Conservation (phyloP, 2,888 invertebrate genomes). For the Agonopterix arenella region DNA sequence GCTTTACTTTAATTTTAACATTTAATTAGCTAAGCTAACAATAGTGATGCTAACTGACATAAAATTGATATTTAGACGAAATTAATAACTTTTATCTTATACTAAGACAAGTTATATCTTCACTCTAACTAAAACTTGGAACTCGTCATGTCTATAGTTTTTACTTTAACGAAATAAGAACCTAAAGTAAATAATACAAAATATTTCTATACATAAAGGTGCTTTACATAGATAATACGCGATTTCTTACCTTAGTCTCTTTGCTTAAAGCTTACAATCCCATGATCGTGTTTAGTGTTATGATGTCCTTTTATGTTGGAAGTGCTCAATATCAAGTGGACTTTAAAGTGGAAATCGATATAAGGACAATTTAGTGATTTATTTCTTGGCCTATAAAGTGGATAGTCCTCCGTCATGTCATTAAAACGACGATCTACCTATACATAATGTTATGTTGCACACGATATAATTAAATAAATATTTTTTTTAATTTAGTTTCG, state of each 20-base stretch:
- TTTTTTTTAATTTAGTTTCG: too few relatives aligned
- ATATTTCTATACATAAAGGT: constrained; percentile 39
- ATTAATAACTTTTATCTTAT: neutral
- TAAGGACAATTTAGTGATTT: too few relatives aligned
- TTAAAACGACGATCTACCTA: too few relatives aligned
- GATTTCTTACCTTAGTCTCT: constrained; percentile 38
- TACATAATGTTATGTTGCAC: too few relatives aligned
- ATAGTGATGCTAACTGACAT: neutral
- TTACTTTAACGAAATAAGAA: constrained; percentile 10
- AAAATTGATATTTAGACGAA: neutral
- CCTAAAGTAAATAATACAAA: constrained; percentile 20
- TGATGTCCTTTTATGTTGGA: constrained; percentile 1
- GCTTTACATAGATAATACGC: constrained; percentile 38
- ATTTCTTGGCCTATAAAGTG: too few relatives aligned
- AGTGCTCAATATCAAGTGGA: too few relatives aligned
- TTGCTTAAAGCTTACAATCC: constrained; percentile 53
- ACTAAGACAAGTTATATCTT: constrained; percentile 1
- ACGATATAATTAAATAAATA: too few relatives aligned
- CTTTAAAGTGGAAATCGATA: too few relatives aligned
- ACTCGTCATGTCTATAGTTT: constrained; percentile 1
- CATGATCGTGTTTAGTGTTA: constrained; percentile 12
- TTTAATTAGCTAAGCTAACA: neutral
- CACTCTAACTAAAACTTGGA: neutral
- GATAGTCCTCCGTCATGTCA: too few relatives aligned
- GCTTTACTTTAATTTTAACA: neutral